These are phyloP conservation scores for Vulpes lagopus DNA, from an alignment of 2,113 vertebrate species.

Conservation along the genomic window DNA sequence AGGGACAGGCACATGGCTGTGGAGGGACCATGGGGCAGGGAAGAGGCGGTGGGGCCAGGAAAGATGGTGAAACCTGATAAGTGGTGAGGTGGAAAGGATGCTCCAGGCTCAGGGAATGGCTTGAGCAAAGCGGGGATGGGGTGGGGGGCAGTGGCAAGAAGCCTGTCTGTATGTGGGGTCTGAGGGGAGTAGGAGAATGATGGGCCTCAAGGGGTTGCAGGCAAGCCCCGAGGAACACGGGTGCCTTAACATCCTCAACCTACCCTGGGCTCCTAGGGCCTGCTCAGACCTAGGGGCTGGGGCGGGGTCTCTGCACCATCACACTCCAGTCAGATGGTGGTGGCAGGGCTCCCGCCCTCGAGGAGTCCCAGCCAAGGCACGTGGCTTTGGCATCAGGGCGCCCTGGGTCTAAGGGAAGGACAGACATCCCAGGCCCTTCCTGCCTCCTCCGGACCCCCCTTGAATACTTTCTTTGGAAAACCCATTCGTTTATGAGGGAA, in stretches of 20 bases:
- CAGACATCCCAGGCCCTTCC: neutral
- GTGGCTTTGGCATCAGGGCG: neutral
- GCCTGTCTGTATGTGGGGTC: no score
- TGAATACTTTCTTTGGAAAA: neutral
- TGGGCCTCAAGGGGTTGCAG: neutral
- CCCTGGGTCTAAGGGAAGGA: neutral
- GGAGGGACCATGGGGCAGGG: neutral
- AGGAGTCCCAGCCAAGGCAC: neutral
- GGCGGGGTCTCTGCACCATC: neutral
- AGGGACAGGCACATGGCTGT: neutral
- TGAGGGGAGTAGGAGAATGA: neutral
- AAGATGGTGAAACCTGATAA: neutral
- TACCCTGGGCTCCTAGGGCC: neutral
- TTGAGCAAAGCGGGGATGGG: neutral
- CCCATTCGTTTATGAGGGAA: neutral
- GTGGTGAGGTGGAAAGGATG: neutral
- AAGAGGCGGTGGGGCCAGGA: neutral
- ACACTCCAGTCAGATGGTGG: neutral
- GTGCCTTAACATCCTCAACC: neutral
- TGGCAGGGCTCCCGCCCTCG: neutral
- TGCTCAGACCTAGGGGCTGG: neutral
- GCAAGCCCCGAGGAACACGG: neutral
- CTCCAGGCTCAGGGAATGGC: neutral
- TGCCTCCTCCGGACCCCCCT: neutral
- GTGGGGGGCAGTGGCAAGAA: neutral